Evolutionary conservation across 2,113 vertebrate species (phyloP), one percentile per base, ranked within the genome.

Genomic region (Odocoileus virginianus): DNA sequence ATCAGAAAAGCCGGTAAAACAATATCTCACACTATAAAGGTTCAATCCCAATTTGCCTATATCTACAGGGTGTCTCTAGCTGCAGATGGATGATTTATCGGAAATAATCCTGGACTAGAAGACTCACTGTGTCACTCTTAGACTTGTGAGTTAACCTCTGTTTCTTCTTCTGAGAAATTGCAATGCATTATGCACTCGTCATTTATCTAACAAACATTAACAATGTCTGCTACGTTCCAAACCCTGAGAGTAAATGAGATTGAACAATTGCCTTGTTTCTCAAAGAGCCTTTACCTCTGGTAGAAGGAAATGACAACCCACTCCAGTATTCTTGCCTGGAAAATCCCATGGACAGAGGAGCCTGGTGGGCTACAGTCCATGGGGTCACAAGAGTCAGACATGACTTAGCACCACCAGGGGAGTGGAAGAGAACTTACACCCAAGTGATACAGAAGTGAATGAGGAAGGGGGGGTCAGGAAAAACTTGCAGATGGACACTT

Each of bases 171-270:
- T 85, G 50, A 91, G 92, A 84, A 87, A 92, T 6, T 30, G n/a
- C 25, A 10, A 79, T 40, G 87, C 40, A 74, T 81, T n/a, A 52
- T 9, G 7, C 19, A 43, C 50, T 52, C 87, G 17, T 60, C 50
- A 71, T 95, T 93, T 95, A 74, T 47, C 94, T 71, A 81, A 90
- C 30, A 95, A 90, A 89, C 23, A 92, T 43, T 52, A 89, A 94
- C 50, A 52, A 50, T 74, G 52, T 92, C 60, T 92, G 27, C 58
- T 82, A 1, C 25, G 9, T 52, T 74, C 57, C n/a, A 61, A 47
- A 25, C 25, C 61, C 78, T 52, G 30, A 50, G 43, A 71, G 3
- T 40, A 94, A 97, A 85, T 67, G n/a, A 55, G 54, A 12, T 40
- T 67, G 55, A 79, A 33, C 27, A 27, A 74, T 27, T 64, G 43